Evolutionary conservation across 1,140 invertebrate species (phyloP).

Genomic region (Monomorium pharaonis): DNA sequence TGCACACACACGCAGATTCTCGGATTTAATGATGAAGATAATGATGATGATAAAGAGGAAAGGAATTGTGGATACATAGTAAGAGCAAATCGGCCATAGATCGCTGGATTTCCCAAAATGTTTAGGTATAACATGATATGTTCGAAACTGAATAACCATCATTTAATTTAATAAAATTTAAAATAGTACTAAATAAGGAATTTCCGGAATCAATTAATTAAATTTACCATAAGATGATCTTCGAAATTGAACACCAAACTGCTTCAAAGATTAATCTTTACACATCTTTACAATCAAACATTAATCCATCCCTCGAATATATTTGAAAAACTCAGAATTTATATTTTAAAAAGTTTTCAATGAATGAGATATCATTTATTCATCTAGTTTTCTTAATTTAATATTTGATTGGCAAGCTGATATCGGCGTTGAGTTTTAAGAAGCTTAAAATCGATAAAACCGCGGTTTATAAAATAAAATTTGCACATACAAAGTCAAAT

Average conservation of each 20-base stretch:
- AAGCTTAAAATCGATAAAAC: not conserved
- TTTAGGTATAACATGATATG: not conserved
- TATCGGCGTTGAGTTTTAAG: not conserved
- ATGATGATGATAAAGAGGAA: not conserved
- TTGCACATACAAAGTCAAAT: no score
- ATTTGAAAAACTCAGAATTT: not conserved
- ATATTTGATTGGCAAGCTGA: not conserved
- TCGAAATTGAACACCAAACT: not conserved
- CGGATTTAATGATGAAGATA: not conserved
- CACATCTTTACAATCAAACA: no score
- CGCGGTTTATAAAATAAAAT: not conserved
- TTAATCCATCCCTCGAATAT: not conserved
- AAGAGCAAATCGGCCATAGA: not conserved
- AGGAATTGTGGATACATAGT: constrained; percentile 3
- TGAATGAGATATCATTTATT: not conserved
- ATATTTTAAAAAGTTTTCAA: not conserved
- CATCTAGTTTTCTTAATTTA: not conserved
- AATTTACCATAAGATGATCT: not conserved
- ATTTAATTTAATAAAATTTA: not conserved
- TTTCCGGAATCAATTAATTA: not conserved
- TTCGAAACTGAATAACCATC: not conserved
- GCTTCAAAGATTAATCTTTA: constrained; percentile 6
- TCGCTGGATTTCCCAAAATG: constrained; percentile 36
- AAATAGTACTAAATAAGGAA: not conserved
- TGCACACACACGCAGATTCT: constrained; percentile 71